Conservation (phyloP, 2,797 vertebrate genomes). For the Glyptemys insculpta region DNA sequence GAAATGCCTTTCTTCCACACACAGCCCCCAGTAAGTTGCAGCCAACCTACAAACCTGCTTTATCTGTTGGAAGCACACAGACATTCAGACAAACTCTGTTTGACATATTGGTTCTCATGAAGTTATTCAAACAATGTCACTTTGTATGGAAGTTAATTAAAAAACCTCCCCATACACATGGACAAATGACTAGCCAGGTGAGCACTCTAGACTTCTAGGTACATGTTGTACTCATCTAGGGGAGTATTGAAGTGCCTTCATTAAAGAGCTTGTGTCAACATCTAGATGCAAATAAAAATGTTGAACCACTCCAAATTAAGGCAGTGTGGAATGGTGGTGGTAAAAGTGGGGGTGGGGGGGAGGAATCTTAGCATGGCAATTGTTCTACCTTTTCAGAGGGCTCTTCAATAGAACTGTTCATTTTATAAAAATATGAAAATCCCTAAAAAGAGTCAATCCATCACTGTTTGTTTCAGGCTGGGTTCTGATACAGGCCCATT, state of each 20-base stretch:
- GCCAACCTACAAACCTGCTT: not conserved
- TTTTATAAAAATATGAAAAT: not conserved
- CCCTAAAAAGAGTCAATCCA: not conserved
- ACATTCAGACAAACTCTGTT: not conserved
- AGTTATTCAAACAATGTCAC: not conserved
- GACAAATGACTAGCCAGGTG: not conserved
- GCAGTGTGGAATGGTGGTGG: not conserved
- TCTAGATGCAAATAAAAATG: not conserved
- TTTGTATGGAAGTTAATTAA: not conserved
- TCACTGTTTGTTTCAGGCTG: not conserved
- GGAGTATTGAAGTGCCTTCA: not conserved
- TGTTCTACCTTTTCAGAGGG: not conserved
- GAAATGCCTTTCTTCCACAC: not conserved
- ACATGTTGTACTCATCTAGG: not conserved
- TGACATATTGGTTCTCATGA: not conserved
- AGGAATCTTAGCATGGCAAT: not conserved
- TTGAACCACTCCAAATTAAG: not conserved
- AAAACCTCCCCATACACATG: not conserved
- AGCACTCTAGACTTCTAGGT: accelerated
- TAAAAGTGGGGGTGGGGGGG: accelerated
- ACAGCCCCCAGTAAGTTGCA: not conserved
- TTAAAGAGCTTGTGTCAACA: not conserved
- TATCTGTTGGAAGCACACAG: not conserved
- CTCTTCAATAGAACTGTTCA: not conserved
- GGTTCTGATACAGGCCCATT: not conserved